Evolutionary conservation across 2,888 invertebrate species (phyloP), one percentile per base, ranked within the genome.

Genomic region (Ormyrus nitidulus): DNA sequence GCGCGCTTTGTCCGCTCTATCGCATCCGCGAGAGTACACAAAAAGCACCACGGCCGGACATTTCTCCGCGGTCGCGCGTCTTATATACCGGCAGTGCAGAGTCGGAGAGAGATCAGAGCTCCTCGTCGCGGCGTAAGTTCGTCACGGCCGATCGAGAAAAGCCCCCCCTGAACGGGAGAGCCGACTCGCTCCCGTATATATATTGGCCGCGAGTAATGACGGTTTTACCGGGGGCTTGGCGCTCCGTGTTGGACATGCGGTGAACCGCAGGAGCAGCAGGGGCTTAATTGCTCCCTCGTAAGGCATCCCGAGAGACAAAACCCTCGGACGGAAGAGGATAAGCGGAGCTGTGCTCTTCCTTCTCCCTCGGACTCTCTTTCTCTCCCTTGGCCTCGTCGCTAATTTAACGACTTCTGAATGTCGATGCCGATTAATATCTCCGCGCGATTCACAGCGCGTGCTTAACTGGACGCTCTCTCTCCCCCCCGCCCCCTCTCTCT

Each of bases 221-320:
- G 87, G 86, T 88, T 88, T 34, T 86, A 86, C 85, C 34, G 34
- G 84, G 87, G 83, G 83, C 83, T 82, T 83, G 83, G 83, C 85
- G 84, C 84, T 84, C 81, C 88, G 88, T 90, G 89, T 89, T 86
- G 89, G 88, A 90, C 89, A 90, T 89, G 90, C 90, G 90, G 90
- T 89, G 85, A 88, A 89, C 90, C 89, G 87, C 90, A 90, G 88
- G 87, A 87, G 86, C 86, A 85, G 84, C 85, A 83, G 58, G 61
- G 70, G 74, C 81, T 81, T 81, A 81, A 81, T 81, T 81, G 81
- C 81, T 79, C 81, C 78, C 72, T 76, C 72, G 75, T 71, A 72
- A 49, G 62, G 62, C 51, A 76, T 77, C 71, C 76, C 78, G 66
- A 64, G 71, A 75, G 77, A 81, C 71, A 75, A 75, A 81, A 70